Percentiles rank a stretch among this genome's conserved stretches.
These are phyloP conservation scores for Trypoxylon attenuatum DNA, from an alignment of 2,888 invertebrate genomes.

Conservation along the genomic window DNA sequence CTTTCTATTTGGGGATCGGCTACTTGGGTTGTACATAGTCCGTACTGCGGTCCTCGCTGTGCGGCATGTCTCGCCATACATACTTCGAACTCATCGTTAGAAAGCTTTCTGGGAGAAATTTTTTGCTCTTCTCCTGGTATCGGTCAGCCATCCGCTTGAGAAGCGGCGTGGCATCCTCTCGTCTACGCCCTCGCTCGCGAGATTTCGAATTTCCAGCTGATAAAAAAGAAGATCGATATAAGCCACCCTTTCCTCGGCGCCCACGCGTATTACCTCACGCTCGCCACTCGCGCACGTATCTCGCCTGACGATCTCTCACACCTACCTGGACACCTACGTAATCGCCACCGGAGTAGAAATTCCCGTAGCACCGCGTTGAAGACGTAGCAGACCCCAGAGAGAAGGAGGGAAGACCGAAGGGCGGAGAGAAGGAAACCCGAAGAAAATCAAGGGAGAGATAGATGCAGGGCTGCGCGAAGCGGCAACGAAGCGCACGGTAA, in stretches of 20 bases:
- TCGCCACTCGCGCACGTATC: slow-evolving; percentile 34
- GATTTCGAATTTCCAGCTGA: slow-evolving; percentile 48
- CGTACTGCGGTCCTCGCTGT: too few species aligned
- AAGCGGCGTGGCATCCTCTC: not conserved
- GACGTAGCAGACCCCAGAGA: slow-evolving; percentile 65
- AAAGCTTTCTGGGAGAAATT: not conserved
- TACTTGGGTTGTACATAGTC: not conserved
- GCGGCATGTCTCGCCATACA: too few species aligned
- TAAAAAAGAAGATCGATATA: slow-evolving; percentile 52
- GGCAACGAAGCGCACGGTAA: not conserved
- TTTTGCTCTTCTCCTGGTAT: not conserved
- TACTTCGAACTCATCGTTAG: too few species aligned
- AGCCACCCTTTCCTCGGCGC: slow-evolving; percentile 18
- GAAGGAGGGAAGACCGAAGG: not conserved
- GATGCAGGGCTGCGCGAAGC: not conserved
- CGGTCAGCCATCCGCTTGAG: not conserved
- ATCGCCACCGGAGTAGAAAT: slow-evolving; percentile 65
- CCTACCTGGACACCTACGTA: slow-evolving; percentile 53
- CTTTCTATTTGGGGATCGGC: slow-evolving; percentile 7
- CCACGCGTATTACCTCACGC: slow-evolving; percentile 33
- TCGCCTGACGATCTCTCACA: slow-evolving; percentile 38
- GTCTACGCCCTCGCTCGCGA: slow-evolving; percentile 6
- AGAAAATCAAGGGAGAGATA: not conserved
- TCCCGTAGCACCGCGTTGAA: slow-evolving; percentile 71
- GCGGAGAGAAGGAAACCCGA: not conserved